Base-by-base conservation (phyloP, 2,797 vertebrate genomes). In the Arctocebus calabarensis region DNA sequence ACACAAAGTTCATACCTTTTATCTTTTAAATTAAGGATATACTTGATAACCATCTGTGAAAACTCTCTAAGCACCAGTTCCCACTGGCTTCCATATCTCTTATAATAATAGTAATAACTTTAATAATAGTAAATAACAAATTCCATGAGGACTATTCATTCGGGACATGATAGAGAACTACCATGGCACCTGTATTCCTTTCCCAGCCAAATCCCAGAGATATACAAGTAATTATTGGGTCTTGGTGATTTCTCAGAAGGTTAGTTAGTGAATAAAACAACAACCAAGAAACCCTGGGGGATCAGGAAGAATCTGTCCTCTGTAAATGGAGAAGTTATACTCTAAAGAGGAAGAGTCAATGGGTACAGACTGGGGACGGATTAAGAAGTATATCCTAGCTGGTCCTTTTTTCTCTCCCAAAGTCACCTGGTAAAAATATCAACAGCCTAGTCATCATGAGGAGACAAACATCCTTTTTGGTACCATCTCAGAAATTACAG, bases 1-100 rank as follows among this genome's bases (percentile, higher is more conserved):
- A 29, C 23, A 34, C 48, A 14, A 83, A 25, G 68, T 77, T 52
- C 43, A 32, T 40, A 91, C 23, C 8, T 83, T 85, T 92, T 71
- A 34, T 75, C 85, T 94, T 86, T 61, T 29, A 92, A 87, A 64
- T 84, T 79, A 45, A 88, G 34, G 32, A 88, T 29, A 16, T 32
- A 11, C 20, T 90, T 52, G 22, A 48, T 62, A 88, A 66, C 20
- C 32, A 59, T 27, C 23, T 70, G 23, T 64, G 77, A 94, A 88
- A 79, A 87, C 62, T 52, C n/a, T 83, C 45, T 84, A 27, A 4
- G 37, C 11, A 22, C 22, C 87, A 59, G 88, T 55, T 86, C 43
- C 19, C 62, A 77, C 3, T 64, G 59, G 55, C n/a, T 64, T 45
- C 57, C 27, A 86, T 14, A 74, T 61, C 12, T 43, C 34, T 52